Evolutionary conservation across 2,888 invertebrate species (phyloP), one percentile per base, ranked within the genome.

Genomic region (Hypomecis atomaria): DNA sequence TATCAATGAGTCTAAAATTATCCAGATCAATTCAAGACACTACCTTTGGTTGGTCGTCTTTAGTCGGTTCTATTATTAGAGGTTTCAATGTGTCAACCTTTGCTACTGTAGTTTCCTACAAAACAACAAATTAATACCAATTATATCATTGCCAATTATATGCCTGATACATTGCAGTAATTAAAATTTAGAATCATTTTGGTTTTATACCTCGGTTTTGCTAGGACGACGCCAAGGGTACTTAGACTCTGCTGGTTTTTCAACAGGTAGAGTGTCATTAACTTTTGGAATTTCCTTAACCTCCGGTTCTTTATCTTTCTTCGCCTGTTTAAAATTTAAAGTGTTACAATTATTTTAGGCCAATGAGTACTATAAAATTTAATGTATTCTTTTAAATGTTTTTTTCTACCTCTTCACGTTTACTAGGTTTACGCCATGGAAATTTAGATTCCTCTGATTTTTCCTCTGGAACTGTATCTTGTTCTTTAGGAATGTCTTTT

Each of bases 151-250:
- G 33, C 37, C 49, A 52, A 52, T 63, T 34, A n/a, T 47, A 23
- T 33, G 4, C 1, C 23, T 7, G 37, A 10, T 11, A 37, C 36
- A 8, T 40, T 54, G 6, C 36, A 8, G 34, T 34, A 8, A 34
- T 5, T 33, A 0, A 53, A 10, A 36, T 48, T n/a, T 7, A 36
- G 5, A 36, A 3, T 4, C 3, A 50, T 36, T 47, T 62, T 5
- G 8, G 3, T 40, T 34, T 42, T 59, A 33, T 77, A 84, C 83
- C 83, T 83, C 81, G 40, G 72, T 52, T 66, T 78, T 78, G 57
- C 52, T 65, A 43, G 70, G 54, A 57, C 63, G 65, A 44, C 69
- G 69, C 68, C 67, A 65, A 54, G 71, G 69, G n/a, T 64, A 66
- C 33, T 71, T 73, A 43, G 68, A 54, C 5, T 73, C 71, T 49